phyloP scores from a whole-genome alignment of 64 coral and sea anemone species.

The Platygyra sinensis region DNA sequence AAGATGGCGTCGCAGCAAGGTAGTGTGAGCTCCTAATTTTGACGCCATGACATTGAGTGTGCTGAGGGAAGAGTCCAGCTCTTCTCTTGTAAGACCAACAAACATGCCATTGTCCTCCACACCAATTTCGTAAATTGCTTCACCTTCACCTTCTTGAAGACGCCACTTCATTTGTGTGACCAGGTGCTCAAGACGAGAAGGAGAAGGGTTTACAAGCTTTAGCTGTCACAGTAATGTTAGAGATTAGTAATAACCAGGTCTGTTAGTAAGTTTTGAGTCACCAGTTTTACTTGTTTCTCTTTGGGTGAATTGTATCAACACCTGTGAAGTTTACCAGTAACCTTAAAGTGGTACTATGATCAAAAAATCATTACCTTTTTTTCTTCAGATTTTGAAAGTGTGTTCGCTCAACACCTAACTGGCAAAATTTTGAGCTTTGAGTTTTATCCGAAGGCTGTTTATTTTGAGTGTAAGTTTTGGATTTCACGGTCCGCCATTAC shows the following conservation, averaged over 20 bases:
- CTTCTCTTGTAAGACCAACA: constrained; percentile 73
- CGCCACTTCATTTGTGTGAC: constrained; percentile 98
- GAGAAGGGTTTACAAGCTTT: constrained; percentile 91
- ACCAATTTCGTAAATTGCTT: constrained; percentile 98
- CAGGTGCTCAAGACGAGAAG: constrained; percentile 80
- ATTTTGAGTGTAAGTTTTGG: too few species aligned
- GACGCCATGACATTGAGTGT: constrained; percentile 88
- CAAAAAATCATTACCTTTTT: too few species aligned
- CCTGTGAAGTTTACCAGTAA: too few species aligned
- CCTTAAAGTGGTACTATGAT: too few species aligned
- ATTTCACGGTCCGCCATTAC: too few species aligned
- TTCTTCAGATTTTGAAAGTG: too few species aligned
- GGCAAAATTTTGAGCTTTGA: too few species aligned
- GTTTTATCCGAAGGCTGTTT: too few species aligned
- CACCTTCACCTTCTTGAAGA: constrained; percentile 96
- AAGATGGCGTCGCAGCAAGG: constrained; percentile 65
- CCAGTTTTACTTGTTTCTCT: too few species aligned
- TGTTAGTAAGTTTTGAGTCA: too few species aligned
- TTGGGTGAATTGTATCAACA: too few species aligned
- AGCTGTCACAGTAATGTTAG: constrained; percentile 29
- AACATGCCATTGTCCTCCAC: constrained; percentile 95
- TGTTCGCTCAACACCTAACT: too few species aligned
- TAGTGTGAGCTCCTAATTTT: constrained; percentile 78
- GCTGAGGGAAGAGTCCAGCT: constrained; percentile 79
- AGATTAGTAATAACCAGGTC: neutral